Base-by-base conservation (phyloP, 2,113 vertebrate genomes). In the Ceyx margarethae region DNA sequence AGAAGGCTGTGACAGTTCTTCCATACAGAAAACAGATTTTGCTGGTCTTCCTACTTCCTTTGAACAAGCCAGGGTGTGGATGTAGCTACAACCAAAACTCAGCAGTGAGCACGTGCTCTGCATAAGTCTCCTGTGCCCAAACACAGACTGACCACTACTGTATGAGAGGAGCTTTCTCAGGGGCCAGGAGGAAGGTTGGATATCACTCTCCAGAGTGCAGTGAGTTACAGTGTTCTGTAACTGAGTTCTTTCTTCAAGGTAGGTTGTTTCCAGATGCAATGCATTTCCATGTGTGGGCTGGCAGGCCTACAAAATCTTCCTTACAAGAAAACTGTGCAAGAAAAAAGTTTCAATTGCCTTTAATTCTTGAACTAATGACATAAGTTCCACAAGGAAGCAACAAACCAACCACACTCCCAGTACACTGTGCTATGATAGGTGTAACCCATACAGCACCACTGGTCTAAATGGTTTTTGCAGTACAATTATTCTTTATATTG, bases 181-280 rank as follows among this genome's bases (percentile, higher is more conserved):
- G 7, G 26, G 61, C 51, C 17, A 43, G 66, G 45, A 65, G 26
- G 54, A 56, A 81, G 80, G 31, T 0, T 31, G 33, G 72, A 22
- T 19, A 22, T n/a, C 20, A 7, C 45, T 81, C 77, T 67, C 67
- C 35, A 45, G 56, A 71, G 37, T 20, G 35, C 42, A 40, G n/a
- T 0, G 8, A 76, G 54, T 28, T 78, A 33, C 0, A 51, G 18
- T 2, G 37, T 37, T 37, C 11, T 37, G 6, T 33, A 57, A 67
- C 25, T 54, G 48, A 78, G 57, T 31, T 81, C 75, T 66, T 67
- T 58, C 73, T 71, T 57, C 18, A 19, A 37, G 37, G 37, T 37
- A 37, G 37, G 37, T 37, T 37, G 37, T 37, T 37, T 37, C 37
- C 37, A 37, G 37, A 37, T 37, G 37, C 37, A 37, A 37, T 37